A percentile compares a stretch with the other conserved stretches of the same genome.
Evolutionary conservation across 2,797 vertebrate genomes (phyloP).

Genomic region (Lutjanus campechanus): DNA sequence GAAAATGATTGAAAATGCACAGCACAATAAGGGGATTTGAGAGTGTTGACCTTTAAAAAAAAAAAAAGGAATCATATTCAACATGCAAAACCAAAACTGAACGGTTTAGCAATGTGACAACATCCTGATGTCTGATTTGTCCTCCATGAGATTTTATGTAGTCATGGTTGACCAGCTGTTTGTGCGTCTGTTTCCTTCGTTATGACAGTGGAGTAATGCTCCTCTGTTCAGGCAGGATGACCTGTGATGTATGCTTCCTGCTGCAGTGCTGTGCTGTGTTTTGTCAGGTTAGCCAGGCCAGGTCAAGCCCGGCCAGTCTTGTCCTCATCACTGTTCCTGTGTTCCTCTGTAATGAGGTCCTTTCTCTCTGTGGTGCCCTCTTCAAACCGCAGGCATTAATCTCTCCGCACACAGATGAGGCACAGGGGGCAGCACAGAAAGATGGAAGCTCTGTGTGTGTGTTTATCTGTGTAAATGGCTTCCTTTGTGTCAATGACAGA

Average conservation of each 20-base stretch:
- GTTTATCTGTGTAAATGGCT: constrained; percentile 44
- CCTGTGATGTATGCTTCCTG: constrained; percentile 21
- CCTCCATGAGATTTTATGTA: background rate
- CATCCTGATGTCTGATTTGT: background rate
- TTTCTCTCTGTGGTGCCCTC: constrained; percentile 38
- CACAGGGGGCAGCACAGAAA: background rate
- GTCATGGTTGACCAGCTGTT: background rate
- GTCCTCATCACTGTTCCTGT: constrained; percentile 24
- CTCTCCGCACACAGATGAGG: constrained; percentile 41
- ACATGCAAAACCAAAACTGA: background rate
- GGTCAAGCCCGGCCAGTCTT: background rate
- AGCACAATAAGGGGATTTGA: background rate
- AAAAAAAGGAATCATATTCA: background rate
- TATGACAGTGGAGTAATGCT: constrained; percentile 2
- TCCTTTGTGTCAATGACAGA: constrained; percentile 26
- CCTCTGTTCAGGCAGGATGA: constrained; percentile 24
- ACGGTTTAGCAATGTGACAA: too few species aligned
- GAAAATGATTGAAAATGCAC: background rate
- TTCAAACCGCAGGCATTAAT: constrained; percentile 50
- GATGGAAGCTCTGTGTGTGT: constrained; percentile 29
- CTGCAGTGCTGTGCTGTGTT: constrained; percentile 31
- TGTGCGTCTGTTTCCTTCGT: background rate
- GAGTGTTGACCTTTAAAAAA: constrained; percentile 10
- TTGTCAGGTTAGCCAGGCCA: constrained; percentile 25
- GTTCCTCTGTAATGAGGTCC: constrained; percentile 46